Base-by-base conservation (phyloP, 2,113 vertebrate genomes). In the Arothron firmamentum region DNA sequence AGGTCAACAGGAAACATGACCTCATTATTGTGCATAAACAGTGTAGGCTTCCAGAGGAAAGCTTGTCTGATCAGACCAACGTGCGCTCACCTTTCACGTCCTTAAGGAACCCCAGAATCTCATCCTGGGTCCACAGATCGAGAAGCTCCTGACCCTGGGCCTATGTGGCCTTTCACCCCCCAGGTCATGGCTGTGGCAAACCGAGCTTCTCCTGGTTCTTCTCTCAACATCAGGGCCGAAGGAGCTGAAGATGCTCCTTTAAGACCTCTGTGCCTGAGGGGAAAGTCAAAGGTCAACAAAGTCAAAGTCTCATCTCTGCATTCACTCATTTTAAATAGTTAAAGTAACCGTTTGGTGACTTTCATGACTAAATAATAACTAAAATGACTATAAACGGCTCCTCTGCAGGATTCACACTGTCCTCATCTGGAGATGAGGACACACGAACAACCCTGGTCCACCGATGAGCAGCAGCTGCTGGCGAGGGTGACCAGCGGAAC, bases 131-230 rank as follows among this genome's bases (percentile, higher is more conserved):
- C 64, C 28, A 25, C 18, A 3, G 62, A 70, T 43, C n/a, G 62
- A 19, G 50, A 54, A 53, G 16, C 23, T 25, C 0, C 21, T 68
- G 56, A 60, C 20, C 67, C 56, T 8, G 58, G 60, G 41, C 49
- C 20, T 11, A 15, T 43, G 23, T 20, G 3, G 31, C 59, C 67
- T 60, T 62, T 70, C 54, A 59, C 38, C 45, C 65, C 76, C 70
- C 84, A 63, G 67, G 85, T 85, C 70, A 66, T 41, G 49, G 50
- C 71, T 63, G 59, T 70, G 79, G 82, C 67, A 83, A 87, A 84
- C 82, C 78, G 69, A 78, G 74, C 78, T 58, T 85, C 80, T 64
- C 67, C 41, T n/a, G 18, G 18, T 57, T 75, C 76, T 68, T 77
- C 71, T 83, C 67, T 25, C 19, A 31, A 71, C 56, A 74, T 82